Conservation (phyloP, 53 echinoderm and acorn worm genomes). For the Antedon mediterranea region DNA sequence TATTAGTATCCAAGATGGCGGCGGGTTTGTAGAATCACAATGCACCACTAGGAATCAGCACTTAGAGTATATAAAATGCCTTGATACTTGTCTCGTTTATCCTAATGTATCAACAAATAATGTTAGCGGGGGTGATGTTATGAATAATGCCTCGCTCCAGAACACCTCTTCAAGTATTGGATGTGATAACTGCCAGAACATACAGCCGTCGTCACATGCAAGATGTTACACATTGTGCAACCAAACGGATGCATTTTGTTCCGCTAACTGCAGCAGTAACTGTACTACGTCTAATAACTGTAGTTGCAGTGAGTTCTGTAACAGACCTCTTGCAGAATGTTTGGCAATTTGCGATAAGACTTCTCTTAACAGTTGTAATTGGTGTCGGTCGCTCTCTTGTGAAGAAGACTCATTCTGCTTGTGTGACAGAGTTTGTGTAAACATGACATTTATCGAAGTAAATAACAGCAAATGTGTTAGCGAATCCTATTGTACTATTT, state of each 20-base stretch:
- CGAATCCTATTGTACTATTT: not conserved
- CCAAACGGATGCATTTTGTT: not conserved
- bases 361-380: conserved; percentile 13
- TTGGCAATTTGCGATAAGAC: conserved; percentile 12
- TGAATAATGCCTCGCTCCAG: not conserved
- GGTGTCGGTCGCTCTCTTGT: conserved; percentile 29
- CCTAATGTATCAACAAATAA: not conserved
- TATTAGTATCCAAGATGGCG: not conserved
- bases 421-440: conserved; percentile 25
- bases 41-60: not conserved
- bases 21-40: not conserved
- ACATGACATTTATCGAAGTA: not conserved
- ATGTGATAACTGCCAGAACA: conserved; percentile 9
- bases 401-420: conserved; percentile 15
- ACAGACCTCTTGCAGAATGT: conserved; percentile 5
- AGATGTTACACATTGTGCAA: conserved; percentile 21
- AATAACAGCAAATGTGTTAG: not conserved
- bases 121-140: not conserved
- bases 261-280: not conserved
- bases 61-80: not conserved
- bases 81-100: not conserved
- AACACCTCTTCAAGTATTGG: not conserved
- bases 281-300: not conserved
- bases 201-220: conserved; percentile 8
- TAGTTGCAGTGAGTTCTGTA: not conserved